Evolutionary conservation across 2,888 invertebrate species (phyloP).

Genomic region (Creontiades dilutus): DNA sequence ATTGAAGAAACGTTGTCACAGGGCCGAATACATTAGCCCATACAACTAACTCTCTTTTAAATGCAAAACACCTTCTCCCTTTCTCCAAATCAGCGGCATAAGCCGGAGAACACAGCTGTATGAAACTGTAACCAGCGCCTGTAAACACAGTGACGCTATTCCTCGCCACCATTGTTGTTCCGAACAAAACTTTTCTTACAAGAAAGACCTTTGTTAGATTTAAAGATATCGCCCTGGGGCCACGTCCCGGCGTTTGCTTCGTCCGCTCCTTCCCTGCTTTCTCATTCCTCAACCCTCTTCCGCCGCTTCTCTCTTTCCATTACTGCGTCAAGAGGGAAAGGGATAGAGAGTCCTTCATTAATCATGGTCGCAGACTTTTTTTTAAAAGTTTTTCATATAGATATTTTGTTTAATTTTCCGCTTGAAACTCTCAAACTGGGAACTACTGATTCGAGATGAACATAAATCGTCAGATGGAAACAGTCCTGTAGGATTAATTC

Average conservation of each 20-base stretch:
- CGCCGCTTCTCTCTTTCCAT: background rate
- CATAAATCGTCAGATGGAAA: too few species aligned
- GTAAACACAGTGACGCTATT: constrained; percentile 14
- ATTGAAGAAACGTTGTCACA: background rate
- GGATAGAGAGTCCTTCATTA: background rate
- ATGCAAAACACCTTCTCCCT: background rate
- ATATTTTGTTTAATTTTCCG: background rate
- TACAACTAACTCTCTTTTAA: background rate
- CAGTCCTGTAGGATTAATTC: too few species aligned
- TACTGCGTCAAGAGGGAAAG: background rate
- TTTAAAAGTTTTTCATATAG: background rate
- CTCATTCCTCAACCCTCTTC: background rate
- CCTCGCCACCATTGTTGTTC: background rate
- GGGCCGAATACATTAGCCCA: background rate
- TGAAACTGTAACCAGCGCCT: constrained; percentile 29
- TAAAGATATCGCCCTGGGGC: constrained; percentile 17
- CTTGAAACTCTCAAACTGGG: background rate
- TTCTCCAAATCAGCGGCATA: background rate
- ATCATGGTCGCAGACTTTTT: background rate
- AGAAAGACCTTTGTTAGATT: constrained; percentile 28
- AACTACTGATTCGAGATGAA: background rate
- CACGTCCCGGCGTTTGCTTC: background rate
- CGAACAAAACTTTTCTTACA: constrained; percentile 7
- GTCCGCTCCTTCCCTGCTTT: background rate
- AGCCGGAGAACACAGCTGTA: background rate